These are phyloP conservation scores for Isichthys henryi DNA, from an alignment of 2,113 vertebrate species.

Conservation along the genomic window DNA sequence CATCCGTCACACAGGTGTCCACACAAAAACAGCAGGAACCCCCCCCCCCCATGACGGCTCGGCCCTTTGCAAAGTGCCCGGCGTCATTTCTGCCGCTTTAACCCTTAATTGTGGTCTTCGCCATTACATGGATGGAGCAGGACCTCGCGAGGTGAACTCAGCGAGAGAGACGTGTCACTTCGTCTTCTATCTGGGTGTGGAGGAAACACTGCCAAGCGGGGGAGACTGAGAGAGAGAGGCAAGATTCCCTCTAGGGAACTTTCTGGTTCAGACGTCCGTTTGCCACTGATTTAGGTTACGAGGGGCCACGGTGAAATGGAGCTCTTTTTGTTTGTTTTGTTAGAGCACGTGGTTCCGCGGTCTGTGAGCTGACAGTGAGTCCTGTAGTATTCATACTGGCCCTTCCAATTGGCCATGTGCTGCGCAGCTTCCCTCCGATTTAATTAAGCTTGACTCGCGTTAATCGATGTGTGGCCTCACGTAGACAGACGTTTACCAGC, in stretches of 20 bases:
- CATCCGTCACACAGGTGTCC: constrained; percentile 19
- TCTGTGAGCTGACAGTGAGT: neutral
- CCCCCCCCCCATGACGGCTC: neutral
- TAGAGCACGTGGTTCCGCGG: neutral
- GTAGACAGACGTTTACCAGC: neutral
- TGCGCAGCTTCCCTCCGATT: neutral
- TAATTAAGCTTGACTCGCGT: neutral
- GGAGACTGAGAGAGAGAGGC: neutral
- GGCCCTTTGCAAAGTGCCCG: neutral
- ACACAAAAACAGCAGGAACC: neutral
- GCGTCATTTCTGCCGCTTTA: neutral
- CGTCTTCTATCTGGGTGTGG: neutral
- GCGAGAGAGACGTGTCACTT: neutral
- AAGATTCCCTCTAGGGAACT: neutral
- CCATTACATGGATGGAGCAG: neutral
- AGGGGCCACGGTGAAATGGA: neutral
- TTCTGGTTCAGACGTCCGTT: neutral
- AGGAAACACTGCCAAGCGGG: neutral
- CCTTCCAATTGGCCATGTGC: neutral
- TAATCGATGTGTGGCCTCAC: neutral
- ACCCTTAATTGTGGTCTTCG: neutral
- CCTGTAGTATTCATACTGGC: neutral
- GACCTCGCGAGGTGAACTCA: neutral
- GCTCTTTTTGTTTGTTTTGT: neutral
- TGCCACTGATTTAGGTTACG: neutral